These are phyloP conservation scores for Plebejus anna DNA, from an alignment of 2,888 invertebrate genomes.

Conservation along the genomic window DNA sequence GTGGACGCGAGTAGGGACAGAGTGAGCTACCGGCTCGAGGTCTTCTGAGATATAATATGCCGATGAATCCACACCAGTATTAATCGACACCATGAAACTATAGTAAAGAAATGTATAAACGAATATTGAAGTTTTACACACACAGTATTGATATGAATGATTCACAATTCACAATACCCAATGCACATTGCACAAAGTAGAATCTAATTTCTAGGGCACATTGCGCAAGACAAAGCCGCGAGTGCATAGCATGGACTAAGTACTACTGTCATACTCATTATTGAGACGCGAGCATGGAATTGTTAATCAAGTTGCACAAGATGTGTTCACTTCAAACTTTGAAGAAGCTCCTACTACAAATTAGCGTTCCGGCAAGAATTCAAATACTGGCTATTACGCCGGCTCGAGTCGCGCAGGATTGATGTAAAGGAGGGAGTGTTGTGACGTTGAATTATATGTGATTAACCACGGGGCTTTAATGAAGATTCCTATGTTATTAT, in stretches of 20 bases:
- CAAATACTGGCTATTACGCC: background rate
- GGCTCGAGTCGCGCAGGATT: background rate
- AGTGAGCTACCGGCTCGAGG: background rate
- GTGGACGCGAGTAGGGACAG: constrained; percentile 45
- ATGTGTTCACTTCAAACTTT: background rate
- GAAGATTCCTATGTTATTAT: constrained; percentile 2
- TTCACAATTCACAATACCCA: background rate
- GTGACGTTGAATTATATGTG: constrained; percentile 10
- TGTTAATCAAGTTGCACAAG: background rate
- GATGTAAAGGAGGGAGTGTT: background rate
- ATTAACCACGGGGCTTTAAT: background rate
- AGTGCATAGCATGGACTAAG: background rate
- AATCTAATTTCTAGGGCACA: background rate
- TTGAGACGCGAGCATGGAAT: constrained; percentile 4
- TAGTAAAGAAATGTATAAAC: too few species aligned
- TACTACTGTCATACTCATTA: background rate
- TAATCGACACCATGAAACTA: background rate
- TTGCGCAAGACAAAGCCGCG: constrained; percentile 26
- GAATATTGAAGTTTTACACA: background rate
- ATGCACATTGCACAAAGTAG: background rate
- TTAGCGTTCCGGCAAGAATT: background rate
- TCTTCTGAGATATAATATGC: background rate
- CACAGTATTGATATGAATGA: background rate
- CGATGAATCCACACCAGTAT: background rate
- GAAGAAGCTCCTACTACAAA: background rate